phyloP scores from a whole-genome alignment of 2,113 vertebrate genomes.

The Brachyhypopomus gauderio region DNA sequence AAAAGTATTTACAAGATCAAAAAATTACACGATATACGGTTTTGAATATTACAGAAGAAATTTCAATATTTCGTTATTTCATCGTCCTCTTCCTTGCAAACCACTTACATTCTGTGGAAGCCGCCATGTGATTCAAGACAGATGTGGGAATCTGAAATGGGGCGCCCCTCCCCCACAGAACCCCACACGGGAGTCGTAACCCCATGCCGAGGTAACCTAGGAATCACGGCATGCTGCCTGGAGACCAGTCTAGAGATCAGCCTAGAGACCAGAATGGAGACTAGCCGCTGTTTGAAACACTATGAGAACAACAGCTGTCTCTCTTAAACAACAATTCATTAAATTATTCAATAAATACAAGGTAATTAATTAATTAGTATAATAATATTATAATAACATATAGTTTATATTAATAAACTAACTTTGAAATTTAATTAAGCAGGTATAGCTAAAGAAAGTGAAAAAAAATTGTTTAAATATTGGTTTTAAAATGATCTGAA shows the following conservation, averaged over 20 bases:
- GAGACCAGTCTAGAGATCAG: neutral
- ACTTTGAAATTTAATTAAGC: no score
- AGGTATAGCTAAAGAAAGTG: no score
- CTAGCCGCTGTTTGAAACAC: neutral
- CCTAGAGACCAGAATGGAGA: no score
- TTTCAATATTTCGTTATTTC: slow-evolving; percentile 24
- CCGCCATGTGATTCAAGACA: slow-evolving; percentile 54
- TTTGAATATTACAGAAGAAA: neutral
- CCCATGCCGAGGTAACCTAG: neutral
- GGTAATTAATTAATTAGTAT: no score
- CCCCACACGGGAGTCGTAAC: slow-evolving; percentile 1
- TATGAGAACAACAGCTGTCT: no score
- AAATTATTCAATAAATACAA: no score
- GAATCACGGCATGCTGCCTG: neutral
- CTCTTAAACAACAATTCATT: no score
- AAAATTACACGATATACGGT: neutral
- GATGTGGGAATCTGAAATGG: slow-evolving; percentile 37
- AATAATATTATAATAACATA: no score
- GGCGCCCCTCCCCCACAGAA: neutral
- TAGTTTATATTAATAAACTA: no score
- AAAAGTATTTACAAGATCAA: neutral
- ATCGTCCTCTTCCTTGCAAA: slow-evolving; percentile 42
- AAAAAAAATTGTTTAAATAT: no score
- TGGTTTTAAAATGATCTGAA: no score
- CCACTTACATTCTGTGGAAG: slow-evolving; percentile 48